These are phyloP conservation scores for Busseola fusca DNA, from an alignment of 2,888 invertebrate species.

Conservation along the genomic window DNA sequence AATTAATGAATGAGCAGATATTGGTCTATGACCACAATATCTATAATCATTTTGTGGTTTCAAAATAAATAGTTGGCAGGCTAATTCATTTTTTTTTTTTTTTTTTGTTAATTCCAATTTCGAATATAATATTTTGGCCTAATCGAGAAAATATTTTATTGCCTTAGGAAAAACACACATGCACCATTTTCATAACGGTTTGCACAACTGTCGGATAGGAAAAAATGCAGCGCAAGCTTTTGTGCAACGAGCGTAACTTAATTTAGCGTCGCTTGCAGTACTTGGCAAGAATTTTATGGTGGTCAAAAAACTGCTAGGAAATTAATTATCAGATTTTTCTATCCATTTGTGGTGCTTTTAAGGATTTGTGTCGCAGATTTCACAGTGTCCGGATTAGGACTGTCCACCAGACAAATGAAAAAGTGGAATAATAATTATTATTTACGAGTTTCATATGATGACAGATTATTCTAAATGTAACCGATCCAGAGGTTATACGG, in stretches of 20 bases:
- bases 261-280: conserved; percentile 17
- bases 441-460: too few relatives aligned
- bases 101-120: background rate
- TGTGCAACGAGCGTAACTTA: conserved; percentile 41
- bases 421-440: background rate
- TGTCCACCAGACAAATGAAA: background rate
- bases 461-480: background rate
- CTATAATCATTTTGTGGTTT: too few relatives aligned
- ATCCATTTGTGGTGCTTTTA: background rate
- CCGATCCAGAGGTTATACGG: background rate
- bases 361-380: background rate
- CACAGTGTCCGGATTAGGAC: too few relatives aligned
- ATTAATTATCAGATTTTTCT: background rate
- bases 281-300: conserved; percentile 8
- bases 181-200: conserved; percentile 19
- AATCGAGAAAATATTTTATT: background rate
- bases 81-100: too few relatives aligned
- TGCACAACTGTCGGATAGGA: conserved; percentile 26
- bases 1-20: conserved; percentile 19
- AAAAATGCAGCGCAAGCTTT: conserved; percentile 33
- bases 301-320: conserved; percentile 2
- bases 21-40: background rate
- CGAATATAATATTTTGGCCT: background rate
- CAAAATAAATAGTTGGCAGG: background rate
- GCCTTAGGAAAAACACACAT: conserved; percentile 19